phyloP scores from a whole-genome alignment of 2,797 vertebrate genomes.

The Xenops minutus region DNA sequence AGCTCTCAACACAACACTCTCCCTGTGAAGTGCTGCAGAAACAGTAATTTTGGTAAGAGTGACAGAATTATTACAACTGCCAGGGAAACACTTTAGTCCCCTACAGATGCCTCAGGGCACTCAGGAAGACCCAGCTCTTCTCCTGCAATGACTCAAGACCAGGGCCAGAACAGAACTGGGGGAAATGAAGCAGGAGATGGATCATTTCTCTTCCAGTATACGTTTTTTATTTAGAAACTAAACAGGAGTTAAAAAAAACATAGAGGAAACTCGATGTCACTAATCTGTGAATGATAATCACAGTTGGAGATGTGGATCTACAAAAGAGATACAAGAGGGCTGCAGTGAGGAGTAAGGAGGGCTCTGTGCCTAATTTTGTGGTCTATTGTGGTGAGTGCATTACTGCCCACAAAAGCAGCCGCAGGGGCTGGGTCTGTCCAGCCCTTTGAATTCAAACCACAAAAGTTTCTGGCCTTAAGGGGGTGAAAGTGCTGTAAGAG shows the following conservation, averaged over 20 bases:
- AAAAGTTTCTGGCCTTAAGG: neutral
- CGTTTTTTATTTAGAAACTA: neutral
- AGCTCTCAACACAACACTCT: neutral
- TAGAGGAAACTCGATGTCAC: neutral
- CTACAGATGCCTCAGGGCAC: neutral
- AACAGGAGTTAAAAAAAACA: neutral
- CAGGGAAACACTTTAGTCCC: neutral
- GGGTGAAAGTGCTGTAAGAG: neutral
- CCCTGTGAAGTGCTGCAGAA: neutral
- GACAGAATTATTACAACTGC: neutral
- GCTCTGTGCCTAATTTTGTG: neutral
- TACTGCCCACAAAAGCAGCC: neutral
- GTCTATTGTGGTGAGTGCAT: neutral
- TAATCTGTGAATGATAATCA: neutral
- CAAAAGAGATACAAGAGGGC: neutral
- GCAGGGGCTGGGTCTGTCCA: neutral
- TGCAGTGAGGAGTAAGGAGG: neutral
- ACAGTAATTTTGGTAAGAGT: constrained; percentile 5
- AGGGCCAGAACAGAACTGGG: neutral
- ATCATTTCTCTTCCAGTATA: neutral
- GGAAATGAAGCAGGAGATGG: neutral
- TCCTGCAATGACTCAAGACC: neutral
- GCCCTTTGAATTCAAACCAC: neutral
- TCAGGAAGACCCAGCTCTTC: neutral
- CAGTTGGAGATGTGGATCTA: neutral